Conservation (phyloP, 2,113 vertebrate species). For the Azemiops feae region DNA sequence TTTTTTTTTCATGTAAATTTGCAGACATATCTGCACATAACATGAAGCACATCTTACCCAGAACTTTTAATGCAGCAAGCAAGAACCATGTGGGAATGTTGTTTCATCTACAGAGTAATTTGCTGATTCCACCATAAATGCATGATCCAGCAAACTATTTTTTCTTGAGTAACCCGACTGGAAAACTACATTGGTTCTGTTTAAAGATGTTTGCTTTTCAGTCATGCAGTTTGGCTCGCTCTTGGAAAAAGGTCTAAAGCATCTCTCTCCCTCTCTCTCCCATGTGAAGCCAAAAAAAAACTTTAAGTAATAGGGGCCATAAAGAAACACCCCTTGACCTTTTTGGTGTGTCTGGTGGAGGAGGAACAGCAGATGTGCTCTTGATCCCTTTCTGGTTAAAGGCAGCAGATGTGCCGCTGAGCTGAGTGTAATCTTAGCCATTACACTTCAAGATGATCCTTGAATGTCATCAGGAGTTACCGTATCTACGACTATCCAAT, state of each 20-base stretch:
- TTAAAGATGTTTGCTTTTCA: not conserved
- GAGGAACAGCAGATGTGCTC: not conserved
- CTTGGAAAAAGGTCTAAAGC: not conserved
- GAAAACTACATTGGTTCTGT: no score
- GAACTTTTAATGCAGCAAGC: not conserved
- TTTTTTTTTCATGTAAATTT: not conserved
- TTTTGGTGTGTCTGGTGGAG: not conserved
- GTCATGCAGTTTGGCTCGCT: conserved; percentile 18
- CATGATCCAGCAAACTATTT: no score
- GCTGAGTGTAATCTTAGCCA: conserved; percentile 43
- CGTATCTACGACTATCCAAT: conserved; percentile 42
- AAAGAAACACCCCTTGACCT: conserved; percentile 17
- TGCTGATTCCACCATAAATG: not conserved
- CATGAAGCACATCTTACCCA: not conserved
- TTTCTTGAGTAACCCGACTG: not conserved
- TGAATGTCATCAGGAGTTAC: conserved; percentile 63
- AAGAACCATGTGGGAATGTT: no score
- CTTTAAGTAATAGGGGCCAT: conserved; percentile 29
- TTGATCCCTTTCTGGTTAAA: not conserved
- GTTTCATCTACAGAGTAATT: not conserved
- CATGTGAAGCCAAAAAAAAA: conserved; percentile 20
- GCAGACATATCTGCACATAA: not conserved
- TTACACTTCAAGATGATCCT: conserved; percentile 66
- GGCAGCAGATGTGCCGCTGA: conserved; percentile 20
- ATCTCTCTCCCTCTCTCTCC: not conserved